Base-by-base conservation (phyloP, 2,888 invertebrate genomes). In the Spodoptera picta region DNA sequence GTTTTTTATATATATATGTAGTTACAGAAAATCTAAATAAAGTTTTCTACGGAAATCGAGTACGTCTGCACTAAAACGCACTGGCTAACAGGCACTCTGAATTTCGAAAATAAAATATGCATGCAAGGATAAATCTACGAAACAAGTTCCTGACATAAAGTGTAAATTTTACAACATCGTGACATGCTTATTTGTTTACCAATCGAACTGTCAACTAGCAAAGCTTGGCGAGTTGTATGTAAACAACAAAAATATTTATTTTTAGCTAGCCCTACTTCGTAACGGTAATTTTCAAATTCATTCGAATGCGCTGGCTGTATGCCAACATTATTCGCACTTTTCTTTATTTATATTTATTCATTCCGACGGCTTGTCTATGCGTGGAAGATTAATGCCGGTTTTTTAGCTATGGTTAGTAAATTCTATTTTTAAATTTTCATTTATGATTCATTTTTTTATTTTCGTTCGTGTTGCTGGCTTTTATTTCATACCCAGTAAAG, bases 291-390 rank as follows among this genome's bases (percentile, higher is more conserved):
- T 75, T 66, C 63, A 60, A 76, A 79, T 75, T 54, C 66, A 71
- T 71, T 74, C 62, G 65, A 77, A 79, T 74, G 73, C 71, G 73
- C 66, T 83, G 85, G 85, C 85, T 52, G 36, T 60, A 36, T 54
- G 78, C 84, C 85, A 83, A 62, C 61, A 11, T 55, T 69, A 57
- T 60, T 50, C 73, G 85, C 81, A 81, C 77, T 81, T 80, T 80
- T 75, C 66, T 71, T 63, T 62, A 67, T 74, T 71, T 75, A 73
- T 76, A 70, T 73, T 75, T 71, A 62, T 74, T 72, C 58, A 60
- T 69, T 54, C 67, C 51, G 65, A 68, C 73, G 44, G 65, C 44
- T 72, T 61, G 66, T 71, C 63, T 77, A 62, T 60, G 67, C 69
- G 69, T 69, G 61, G 49, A 69, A 67, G 66, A 72, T 68, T 43